Conservation (phyloP, 1,140 invertebrate species). For the Cotesia chilonis region DNA sequence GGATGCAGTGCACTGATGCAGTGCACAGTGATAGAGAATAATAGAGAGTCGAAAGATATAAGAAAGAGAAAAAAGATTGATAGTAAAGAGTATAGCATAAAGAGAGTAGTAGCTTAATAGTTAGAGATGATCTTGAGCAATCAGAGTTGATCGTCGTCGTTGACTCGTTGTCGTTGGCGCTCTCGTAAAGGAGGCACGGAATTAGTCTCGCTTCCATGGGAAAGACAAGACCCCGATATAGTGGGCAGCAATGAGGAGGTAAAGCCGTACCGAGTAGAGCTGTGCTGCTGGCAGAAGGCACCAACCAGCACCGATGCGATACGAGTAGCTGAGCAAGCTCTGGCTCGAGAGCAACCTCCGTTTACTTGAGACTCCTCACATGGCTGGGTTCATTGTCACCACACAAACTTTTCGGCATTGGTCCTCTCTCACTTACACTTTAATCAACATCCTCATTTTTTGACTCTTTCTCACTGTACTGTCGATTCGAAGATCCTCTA, state of each 20-base stretch:
- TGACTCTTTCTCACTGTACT: conserved; percentile 40
- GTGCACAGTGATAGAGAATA: too few species aligned
- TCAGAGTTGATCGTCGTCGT: conserved; percentile 10
- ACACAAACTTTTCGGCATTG: conserved; percentile 64
- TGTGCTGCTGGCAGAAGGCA: too few species aligned
- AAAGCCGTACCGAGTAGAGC: conserved; percentile 36
- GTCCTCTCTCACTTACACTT: conserved; percentile 52
- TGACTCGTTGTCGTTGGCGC: conserved; percentile 41
- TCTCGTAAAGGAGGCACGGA: conserved; percentile 60
- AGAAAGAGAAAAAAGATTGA: not conserved
- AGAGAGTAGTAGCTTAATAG: too few species aligned
- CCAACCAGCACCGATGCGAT: not conserved
- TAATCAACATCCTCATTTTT: conserved; percentile 12
- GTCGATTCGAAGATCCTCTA: conserved; percentile 30
- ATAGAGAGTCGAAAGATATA: not conserved
- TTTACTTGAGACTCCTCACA: conserved; percentile 56
- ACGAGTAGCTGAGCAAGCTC: conserved; percentile 15
- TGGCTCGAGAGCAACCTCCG: conserved; percentile 9
- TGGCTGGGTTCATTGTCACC: conserved; percentile 66
- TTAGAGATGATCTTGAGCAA: conserved; percentile 2
- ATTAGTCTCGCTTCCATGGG: conserved; percentile 65
- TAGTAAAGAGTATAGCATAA: too few species aligned
- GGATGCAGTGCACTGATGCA: too few species aligned
- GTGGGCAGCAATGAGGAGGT: conserved; percentile 50
- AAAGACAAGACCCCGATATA: conserved; percentile 66